phyloP scores from a whole-genome alignment of 1,140 invertebrate genomes.

The Sycophaga agraensis region DNA sequence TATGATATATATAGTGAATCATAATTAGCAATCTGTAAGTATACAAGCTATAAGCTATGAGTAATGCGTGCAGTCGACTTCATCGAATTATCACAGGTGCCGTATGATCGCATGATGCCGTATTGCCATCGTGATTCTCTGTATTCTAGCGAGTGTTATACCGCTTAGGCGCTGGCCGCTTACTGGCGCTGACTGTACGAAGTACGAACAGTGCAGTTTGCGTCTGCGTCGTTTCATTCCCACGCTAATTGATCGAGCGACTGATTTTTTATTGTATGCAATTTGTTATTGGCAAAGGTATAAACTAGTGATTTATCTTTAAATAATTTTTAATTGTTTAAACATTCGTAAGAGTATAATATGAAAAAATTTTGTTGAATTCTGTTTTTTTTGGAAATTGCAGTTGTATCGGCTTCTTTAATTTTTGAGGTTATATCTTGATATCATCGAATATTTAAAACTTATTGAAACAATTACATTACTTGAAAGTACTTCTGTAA shows the following conservation, averaged over 20 bases:
- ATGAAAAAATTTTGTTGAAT: background rate
- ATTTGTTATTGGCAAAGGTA: slow-evolving; percentile 26
- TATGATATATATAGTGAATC: too few relatives aligned
- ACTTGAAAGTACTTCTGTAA: too few relatives aligned
- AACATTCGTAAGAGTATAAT: background rate
- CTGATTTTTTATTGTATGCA: slow-evolving; percentile 14
- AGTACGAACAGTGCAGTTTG: background rate
- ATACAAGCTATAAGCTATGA: background rate
- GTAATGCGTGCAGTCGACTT: background rate
- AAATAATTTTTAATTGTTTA: background rate
- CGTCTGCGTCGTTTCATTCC: slow-evolving; percentile 23
- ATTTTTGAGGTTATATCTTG: slow-evolving; percentile 27
- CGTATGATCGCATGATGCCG: too few relatives aligned
- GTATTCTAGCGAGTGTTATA: background rate
- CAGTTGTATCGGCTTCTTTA: background rate
- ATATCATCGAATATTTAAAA: background rate
- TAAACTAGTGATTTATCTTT: background rate
- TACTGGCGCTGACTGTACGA: background rate
- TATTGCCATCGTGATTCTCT: background rate
- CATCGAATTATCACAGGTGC: too few relatives aligned
- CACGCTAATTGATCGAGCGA: slow-evolving; percentile 24
- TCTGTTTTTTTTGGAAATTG: background rate
- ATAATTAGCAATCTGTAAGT: too few relatives aligned
- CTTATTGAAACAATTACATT: too few relatives aligned
- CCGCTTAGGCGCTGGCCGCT: slow-evolving; percentile 13